Conservation (phyloP, 2,113 vertebrate genomes). For the Corythornis cristatus region DNA sequence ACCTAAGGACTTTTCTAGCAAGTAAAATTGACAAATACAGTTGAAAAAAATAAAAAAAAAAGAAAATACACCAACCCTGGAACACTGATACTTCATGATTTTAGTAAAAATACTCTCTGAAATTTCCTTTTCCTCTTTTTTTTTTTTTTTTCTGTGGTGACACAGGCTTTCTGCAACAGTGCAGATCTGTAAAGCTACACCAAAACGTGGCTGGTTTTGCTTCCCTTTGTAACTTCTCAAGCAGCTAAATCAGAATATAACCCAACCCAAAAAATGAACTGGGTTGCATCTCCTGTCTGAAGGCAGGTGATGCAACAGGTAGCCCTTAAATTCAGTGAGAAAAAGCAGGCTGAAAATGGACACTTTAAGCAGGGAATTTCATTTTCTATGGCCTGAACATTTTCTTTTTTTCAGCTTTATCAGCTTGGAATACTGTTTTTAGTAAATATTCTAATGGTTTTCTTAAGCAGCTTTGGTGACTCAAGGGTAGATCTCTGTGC, state of each 20-base stretch:
- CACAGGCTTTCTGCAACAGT: not conserved
- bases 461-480: conserved; percentile 10
- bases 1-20: not conserved
- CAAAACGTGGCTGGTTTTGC: not conserved
- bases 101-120: not conserved
- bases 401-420: not conserved
- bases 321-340: not conserved
- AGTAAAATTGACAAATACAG: not conserved
- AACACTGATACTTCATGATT: not conserved
- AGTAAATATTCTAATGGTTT: not conserved
- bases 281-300: not conserved
- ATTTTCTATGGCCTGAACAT: not conserved
- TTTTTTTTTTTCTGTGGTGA: not conserved
- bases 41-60: not conserved
- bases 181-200: not conserved
- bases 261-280: not conserved
- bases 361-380: not conserved
- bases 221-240: not conserved
- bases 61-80: not conserved
- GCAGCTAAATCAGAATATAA: not conserved
- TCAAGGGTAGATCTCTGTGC: conserved; percentile 15
- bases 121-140: not conserved
- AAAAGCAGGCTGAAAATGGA: not conserved
- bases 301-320: not conserved
- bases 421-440: not conserved